phyloP scores from a whole-genome alignment of 2,888 invertebrate genomes.

The Stenotaenia linearis region DNA sequence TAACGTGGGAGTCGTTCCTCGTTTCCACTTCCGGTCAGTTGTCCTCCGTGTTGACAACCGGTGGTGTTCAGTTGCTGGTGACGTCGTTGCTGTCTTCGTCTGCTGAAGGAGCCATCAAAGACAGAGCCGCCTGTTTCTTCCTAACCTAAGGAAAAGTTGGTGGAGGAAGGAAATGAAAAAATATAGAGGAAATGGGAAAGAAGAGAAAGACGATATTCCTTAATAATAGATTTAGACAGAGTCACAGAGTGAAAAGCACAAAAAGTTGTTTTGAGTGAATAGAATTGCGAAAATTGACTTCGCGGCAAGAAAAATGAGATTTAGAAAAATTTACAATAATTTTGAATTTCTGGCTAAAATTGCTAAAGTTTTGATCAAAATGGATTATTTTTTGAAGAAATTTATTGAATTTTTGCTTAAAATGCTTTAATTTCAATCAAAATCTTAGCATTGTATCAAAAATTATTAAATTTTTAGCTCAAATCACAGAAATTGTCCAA shows the following conservation, averaged over 20 bases:
- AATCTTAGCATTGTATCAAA: too few species aligned
- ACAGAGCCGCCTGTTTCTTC: slow-evolving; percentile 7
- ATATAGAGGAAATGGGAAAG: background rate
- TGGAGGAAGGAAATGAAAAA: background rate
- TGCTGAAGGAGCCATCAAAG: background rate
- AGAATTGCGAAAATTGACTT: too few species aligned
- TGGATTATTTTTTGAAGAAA: too few species aligned
- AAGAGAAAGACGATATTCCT: background rate
- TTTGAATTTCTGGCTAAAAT: too few species aligned
- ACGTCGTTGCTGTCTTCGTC: slow-evolving; percentile 23
- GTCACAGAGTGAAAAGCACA: background rate
- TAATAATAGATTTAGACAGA: background rate
- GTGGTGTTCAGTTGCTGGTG: background rate
- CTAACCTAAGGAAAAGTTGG: background rate
- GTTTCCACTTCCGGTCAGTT: background rate
- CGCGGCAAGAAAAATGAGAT: too few species aligned
- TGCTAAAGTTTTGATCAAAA: too few species aligned
- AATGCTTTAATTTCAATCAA: too few species aligned
- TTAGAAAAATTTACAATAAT: too few species aligned
- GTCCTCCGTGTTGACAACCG: background rate
- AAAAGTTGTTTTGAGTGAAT: too few species aligned
- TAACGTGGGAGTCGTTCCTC: background rate
- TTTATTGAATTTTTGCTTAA: too few species aligned
- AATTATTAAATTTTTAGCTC: too few species aligned
- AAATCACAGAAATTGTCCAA: too few species aligned